Percentiles rank a stretch among this genome's conserved stretches.
phyloP scores from a whole-genome alignment of 2,888 invertebrate genomes.

The Metacarcinus magister region DNA sequence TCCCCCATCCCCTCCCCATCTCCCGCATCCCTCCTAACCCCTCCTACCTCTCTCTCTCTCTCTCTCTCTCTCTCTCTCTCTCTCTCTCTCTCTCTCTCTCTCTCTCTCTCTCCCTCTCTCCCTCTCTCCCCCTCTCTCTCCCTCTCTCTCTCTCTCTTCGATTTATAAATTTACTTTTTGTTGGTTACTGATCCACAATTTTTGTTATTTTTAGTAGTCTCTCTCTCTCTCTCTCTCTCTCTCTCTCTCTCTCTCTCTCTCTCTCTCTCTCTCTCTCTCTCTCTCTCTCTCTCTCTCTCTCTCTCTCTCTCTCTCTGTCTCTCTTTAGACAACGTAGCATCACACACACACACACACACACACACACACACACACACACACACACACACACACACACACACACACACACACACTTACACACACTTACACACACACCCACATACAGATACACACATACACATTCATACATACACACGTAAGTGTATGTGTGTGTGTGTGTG shows the following conservation, averaged over 20 bases:
- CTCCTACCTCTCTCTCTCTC: slow-evolving; percentile 56
- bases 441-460: slow-evolving; percentile 53
- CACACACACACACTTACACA: background rate
- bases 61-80: slow-evolving; percentile 64
- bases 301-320: background rate
- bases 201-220: slow-evolving; percentile 46
- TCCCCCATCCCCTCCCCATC: slow-evolving; percentile 57
- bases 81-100: slow-evolving; percentile 70
- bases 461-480: background rate
- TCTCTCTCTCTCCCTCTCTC: slow-evolving; percentile 70
- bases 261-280: slow-evolving; percentile 59
- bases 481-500: no score
- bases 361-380: no score
- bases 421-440: background rate
- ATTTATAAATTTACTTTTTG: background rate
- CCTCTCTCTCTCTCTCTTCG: slow-evolving; percentile 11
- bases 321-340: background rate
- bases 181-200: background rate
- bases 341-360: no score
- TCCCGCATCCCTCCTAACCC: slow-evolving; percentile 19
- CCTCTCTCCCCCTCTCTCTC: slow-evolving; percentile 44
- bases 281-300: background rate
- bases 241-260: slow-evolving; percentile 56
- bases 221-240: slow-evolving; percentile 56
- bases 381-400: background rate